Evolutionary conservation across 2,113 vertebrate genomes (phyloP), one percentile per base, ranked within the genome.

Genomic region (Coregonus clupeaformis): DNA sequence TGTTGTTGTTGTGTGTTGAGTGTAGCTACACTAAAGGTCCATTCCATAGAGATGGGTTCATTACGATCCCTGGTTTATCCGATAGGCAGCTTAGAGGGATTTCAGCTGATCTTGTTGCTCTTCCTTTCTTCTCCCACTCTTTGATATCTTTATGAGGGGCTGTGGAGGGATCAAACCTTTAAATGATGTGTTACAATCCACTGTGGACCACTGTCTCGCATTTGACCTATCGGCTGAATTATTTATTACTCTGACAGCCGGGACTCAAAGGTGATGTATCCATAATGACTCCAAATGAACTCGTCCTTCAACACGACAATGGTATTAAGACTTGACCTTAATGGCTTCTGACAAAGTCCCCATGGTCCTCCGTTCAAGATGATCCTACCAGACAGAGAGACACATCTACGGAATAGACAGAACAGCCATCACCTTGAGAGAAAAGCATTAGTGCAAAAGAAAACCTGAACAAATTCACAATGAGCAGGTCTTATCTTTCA

Each of bases 1-100:
- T 27, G 27, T 3, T 42, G 36, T 11, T 42, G 36, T 32, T 32
- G 32, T 32, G 6, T 32, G 32, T 11, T 42, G 36, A 42, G 9
- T 20, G 32, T 36, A 42, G 36, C 7, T 68, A 20, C 30, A 14
- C 2, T 29, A 22, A 18, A 70, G 73, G 78, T 80, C 71, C 73
- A 77, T 80, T 84, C 82, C 70, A 77, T 57, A 13, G 45, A 3
- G 66, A 62, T 24, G 71, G 78, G 52, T 76, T 81, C 75, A 81
- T 83, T 42, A 42, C 2, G 36, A 42, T 42, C 36, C 9, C 36
- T 42, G 9, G 9, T 11, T 42, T 42, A 11, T 42, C 36, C 36
- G 7, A 42, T 42, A 47, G 84, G 80, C 79, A 77, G 86, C 86
- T 87, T 85, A 83, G 66, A 80, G 79, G 83, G 84, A 88, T 88